Percentiles rank a stretch among this genome's conserved stretches.
Evolutionary conservation across 64 coral and sea anemone species (phyloP).

Genomic region (Montipora efflorescens): DNA sequence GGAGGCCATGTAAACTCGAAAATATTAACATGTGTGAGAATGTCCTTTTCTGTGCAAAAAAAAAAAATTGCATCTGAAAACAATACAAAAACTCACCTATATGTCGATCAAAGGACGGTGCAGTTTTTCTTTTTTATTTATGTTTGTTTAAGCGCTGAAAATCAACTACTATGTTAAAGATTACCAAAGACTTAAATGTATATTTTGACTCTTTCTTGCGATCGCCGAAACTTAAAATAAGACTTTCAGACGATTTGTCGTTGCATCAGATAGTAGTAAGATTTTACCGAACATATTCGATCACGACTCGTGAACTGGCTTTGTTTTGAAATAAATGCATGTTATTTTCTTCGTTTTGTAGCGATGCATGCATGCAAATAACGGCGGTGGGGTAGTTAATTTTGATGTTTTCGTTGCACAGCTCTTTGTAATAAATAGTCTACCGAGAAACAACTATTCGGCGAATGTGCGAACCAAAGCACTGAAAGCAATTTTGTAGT

Average conservation of each 20-base stretch:
- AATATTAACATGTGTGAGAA: conserved; percentile 11
- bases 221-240: not conserved
- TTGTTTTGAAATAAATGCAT: not conserved
- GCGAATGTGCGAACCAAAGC: not conserved
- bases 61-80: not conserved
- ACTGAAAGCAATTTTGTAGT: not conserved
- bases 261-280: no score
- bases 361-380: not conserved
- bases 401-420: not conserved
- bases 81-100: not conserved
- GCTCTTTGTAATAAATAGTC: not conserved
- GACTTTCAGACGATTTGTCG: not conserved
- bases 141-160: conserved; percentile 18
- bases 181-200: not conserved
- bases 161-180: conserved; percentile 8
- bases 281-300: not conserved
- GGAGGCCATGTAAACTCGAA: not conserved
- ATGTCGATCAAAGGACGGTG: not conserved
- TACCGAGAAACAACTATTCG: not conserved
- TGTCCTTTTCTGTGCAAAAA: not conserved
- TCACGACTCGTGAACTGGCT: not conserved
- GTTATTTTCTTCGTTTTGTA: no score
- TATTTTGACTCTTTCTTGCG: not conserved
- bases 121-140: not conserved
- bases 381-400: not conserved